These are phyloP conservation scores for Calameuta idolon DNA, from an alignment of 2,888 invertebrate species.

Conservation along the genomic window DNA sequence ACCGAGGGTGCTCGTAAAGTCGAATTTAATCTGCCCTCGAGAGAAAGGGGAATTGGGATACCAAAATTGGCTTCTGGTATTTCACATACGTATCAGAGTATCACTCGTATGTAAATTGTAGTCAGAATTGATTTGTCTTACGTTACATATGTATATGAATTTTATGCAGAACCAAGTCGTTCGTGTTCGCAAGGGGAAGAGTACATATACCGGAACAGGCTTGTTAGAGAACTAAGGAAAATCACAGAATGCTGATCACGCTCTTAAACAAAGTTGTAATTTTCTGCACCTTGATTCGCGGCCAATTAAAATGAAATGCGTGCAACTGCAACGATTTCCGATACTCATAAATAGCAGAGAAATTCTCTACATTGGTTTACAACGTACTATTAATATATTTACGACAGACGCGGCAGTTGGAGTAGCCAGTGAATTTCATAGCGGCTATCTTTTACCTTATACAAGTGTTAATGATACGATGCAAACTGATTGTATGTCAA, in stretches of 20 bases:
- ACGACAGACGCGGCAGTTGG: neutral
- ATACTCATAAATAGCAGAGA: neutral
- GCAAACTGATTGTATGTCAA: neutral
- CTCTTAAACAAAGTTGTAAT: neutral
- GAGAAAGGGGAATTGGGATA: neutral
- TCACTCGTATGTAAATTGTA: neutral
- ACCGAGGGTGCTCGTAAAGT: constrained; percentile 60
- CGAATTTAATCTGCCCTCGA: constrained; percentile 53
- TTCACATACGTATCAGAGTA: neutral
- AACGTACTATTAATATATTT: neutral
- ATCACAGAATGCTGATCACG: neutral
- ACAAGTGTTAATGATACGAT: neutral
- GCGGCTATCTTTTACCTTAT: neutral
- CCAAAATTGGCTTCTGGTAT: neutral
- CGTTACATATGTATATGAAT: neutral
- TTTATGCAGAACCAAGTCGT: neutral
- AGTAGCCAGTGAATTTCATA: neutral
- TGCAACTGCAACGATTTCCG: constrained; percentile 14
- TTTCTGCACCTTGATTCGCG: neutral
- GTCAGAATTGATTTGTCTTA: neutral
- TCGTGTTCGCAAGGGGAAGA: neutral
- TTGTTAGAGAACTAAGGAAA: neutral
- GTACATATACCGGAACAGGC: neutral
- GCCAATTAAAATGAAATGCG: constrained; percentile 15
- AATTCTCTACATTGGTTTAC: neutral